Base-by-base conservation (phyloP, 30 jellyfish, hydroid and myxozoan genomes). In the Chrysaora quinquecirrha region DNA sequence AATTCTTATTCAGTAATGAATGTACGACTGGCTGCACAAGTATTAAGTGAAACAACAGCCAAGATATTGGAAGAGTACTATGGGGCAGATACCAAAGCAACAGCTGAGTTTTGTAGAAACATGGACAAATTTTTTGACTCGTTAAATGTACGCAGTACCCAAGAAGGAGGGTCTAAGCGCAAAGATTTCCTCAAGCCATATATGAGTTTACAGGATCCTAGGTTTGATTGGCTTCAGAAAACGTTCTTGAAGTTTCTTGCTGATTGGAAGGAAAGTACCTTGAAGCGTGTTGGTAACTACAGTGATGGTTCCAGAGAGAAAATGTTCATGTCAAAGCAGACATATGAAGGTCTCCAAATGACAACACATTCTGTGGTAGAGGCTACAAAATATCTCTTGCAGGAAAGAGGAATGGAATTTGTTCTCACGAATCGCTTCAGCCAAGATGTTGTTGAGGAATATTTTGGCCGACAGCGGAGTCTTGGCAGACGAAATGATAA, bases 401-500 rank as follows among this genome's bases (percentile, higher is more conserved):
- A 43, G 54, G 58, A 43, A 43, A 66, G 25, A 21, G 90, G 90
- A 35, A 66, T 43, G 75, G 24, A n/a, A 31, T 80, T 24, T 80
- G 86, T 80, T 1, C 71, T 80, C 16, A 80, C 85, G 28, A 48
- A 46, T 18, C 60, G 90, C 28, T 66, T 64, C 73, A 64, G 35
- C 34, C 90, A 80, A 30, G 90, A 80, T 48, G 74, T 46, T 10
- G 85, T 80, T n/a, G 90, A 80, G 56, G 90, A 66, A 68, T 38
- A 64, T 24, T 80, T 80, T 46, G 87, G 90, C n/a, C 22, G 60
- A 21, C 90, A 80, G 46, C 32, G 85, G 22, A 61, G 75, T 49
- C 61, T 80, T 22, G 90, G 90, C 12, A 20, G 85, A 14, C 78
- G 79, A 30, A 48, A 27, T 54, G 87, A 82, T 74, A 49, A 82